phyloP scores from a whole-genome alignment of 2,113 vertebrate genomes.

The Sorex araneus region DNA sequence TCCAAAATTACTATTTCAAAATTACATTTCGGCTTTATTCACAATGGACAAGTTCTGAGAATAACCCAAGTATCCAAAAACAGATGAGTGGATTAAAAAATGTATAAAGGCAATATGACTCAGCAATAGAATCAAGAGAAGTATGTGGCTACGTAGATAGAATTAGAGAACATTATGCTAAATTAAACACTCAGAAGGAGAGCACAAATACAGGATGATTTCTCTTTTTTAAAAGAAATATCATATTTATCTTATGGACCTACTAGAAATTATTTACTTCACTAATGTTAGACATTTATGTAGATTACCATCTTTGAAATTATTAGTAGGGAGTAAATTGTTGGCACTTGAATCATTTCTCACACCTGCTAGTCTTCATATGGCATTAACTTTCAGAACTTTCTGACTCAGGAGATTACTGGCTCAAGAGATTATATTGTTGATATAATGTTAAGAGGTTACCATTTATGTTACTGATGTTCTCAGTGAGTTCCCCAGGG shows the following conservation, averaged over 20 bases:
- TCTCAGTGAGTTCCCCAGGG: not conserved
- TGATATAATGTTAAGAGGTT: too few relatives aligned
- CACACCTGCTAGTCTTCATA: not conserved
- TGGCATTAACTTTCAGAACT: conserved; percentile 19
- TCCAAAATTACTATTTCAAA: too few relatives aligned
- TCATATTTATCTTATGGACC: not conserved
- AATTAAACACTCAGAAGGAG: too few relatives aligned
- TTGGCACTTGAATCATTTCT: not conserved
- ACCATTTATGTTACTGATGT: not conserved
- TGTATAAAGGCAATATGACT: too few relatives aligned
- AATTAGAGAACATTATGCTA: too few relatives aligned
- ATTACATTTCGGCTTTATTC: too few relatives aligned
- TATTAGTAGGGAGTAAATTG: not conserved
- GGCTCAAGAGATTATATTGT: not conserved
- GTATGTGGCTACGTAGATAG: too few relatives aligned
- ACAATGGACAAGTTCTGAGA: too few relatives aligned
- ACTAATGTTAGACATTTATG: not conserved
- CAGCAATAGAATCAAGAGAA: too few relatives aligned
- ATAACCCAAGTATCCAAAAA: too few relatives aligned
- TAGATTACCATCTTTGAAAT: not conserved
- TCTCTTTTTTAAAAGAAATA: not conserved
- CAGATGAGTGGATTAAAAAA: too few relatives aligned
- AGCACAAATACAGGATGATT: not conserved
- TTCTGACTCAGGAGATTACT: not conserved
- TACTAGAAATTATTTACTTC: not conserved